Conservation (phyloP, 2,888 invertebrate genomes). For the Dinocampus coccinellae region DNA sequence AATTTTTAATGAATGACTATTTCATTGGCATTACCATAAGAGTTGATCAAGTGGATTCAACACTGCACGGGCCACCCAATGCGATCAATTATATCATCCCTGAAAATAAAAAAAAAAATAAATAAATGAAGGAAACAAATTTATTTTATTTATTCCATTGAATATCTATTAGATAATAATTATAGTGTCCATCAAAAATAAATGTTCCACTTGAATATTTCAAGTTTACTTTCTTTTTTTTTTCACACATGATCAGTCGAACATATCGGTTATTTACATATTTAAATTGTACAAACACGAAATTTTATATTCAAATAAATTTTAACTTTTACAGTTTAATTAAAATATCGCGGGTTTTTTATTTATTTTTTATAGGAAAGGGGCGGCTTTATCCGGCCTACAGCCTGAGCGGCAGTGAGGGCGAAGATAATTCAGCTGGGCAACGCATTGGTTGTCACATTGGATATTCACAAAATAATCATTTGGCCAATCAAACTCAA, state of each 20-base stretch:
- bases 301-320: too few relatives aligned
- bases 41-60: neutral
- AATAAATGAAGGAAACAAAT: too few relatives aligned
- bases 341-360: constrained; percentile 36
- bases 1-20: constrained; percentile 25
- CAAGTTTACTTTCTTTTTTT: too few relatives aligned
- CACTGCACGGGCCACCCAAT: neutral
- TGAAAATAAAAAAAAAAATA: too few relatives aligned
- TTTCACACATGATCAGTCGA: neutral
- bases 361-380: constrained; percentile 76
- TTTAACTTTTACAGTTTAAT: too few relatives aligned
- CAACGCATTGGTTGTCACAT: constrained; percentile 65
- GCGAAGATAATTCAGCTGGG: constrained; percentile 73
- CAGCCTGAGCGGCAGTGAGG: constrained; percentile 83
- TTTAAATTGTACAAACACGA: too few relatives aligned
- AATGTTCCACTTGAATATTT: too few relatives aligned
- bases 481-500: constrained; percentile 61
- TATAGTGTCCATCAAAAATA: too few relatives aligned
- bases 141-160: too few relatives aligned
- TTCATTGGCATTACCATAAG: neutral
- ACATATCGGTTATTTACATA: neutral
- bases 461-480: constrained; percentile 72
- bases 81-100: too few relatives aligned
- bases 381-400: constrained; percentile 86
- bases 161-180: neutral